Evolutionary conservation across 2,888 invertebrate genomes (phyloP).

Genomic region (Proisotoma minuta): DNA sequence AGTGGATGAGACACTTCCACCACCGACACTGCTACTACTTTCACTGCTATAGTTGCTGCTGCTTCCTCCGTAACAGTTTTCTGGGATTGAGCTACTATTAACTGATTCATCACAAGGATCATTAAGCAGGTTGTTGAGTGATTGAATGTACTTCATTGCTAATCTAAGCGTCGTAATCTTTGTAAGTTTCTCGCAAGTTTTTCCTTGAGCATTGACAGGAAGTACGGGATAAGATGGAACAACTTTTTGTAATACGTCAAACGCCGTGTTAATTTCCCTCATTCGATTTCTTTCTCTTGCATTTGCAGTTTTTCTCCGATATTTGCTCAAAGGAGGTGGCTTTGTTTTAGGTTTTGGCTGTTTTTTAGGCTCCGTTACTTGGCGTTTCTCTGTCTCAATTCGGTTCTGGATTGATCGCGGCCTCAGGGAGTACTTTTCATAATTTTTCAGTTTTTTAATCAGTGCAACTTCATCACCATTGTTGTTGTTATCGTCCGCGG

Average conservation of each 20-base stretch:
- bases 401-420: constrained; percentile 61
- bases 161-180: constrained; percentile 82
- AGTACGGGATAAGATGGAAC: constrained; percentile 58
- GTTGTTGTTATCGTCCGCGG: constrained; percentile 34
- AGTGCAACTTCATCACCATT: background rate
- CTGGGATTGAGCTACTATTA: background rate
- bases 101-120: constrained; percentile 39
- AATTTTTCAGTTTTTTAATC: constrained; percentile 37
- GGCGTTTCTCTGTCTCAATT: constrained; percentile 53
- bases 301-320: constrained; percentile 83
- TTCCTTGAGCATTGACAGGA: constrained; percentile 46
- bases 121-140: constrained; percentile 63
- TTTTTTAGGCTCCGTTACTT: constrained; percentile 48
- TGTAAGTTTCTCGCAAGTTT: constrained; percentile 69
- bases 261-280: constrained; percentile 85
- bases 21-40: constrained; percentile 16
- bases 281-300: constrained; percentile 80
- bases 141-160: constrained; percentile 81
- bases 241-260: constrained; percentile 71
- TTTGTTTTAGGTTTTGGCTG: constrained; percentile 53
- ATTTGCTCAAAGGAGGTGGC: constrained; percentile 72
- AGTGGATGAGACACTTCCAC: constrained; percentile 17
- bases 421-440: constrained; percentile 65
- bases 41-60: constrained; percentile 11
- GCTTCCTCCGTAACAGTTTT: background rate